Conservation (phyloP, 1,140 invertebrate species). For the Drosophila littoralis region DNA sequence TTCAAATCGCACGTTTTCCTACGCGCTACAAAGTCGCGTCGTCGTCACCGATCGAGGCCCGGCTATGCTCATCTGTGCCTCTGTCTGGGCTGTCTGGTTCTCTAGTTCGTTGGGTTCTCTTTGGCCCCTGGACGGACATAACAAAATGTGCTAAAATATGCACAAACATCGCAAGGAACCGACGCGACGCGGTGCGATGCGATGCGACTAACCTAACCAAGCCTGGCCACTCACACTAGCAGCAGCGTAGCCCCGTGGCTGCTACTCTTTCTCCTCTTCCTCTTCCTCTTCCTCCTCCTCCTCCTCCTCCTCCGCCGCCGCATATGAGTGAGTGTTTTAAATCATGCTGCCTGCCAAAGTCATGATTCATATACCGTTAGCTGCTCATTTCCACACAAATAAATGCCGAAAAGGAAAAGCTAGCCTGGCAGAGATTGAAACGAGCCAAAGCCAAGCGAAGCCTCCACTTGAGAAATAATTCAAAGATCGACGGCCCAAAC, state of each 20-base stretch:
- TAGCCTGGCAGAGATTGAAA: conserved; percentile 6
- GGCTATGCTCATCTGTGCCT: conserved; percentile 40
- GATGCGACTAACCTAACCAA: conserved; percentile 15
- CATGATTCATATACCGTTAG: conserved; percentile 84
- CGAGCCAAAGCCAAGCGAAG: conserved; percentile 10
- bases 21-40: conserved; percentile 77
- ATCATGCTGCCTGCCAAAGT: conserved; percentile 83
- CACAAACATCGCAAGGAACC: conserved; percentile 65
- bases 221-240: conserved; percentile 22
- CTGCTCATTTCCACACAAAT: conserved; percentile 83
- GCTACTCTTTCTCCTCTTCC: conserved; percentile 7
- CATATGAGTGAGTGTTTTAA: conserved; percentile 81
- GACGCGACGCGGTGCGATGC: conserved; percentile 12
- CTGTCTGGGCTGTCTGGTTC: conserved; percentile 27
- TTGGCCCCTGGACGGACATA: conserved; percentile 28
- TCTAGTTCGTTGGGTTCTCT: conserved; percentile 5
- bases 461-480: conserved; percentile 65
- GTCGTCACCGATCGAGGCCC: conserved; percentile 57
- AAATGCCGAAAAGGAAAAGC: conserved; percentile 76
- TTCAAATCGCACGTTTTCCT: conserved; percentile 81
- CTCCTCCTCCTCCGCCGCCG: conserved; percentile 12
- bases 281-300: conserved; percentile 2
- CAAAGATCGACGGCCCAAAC: conserved; percentile 52
- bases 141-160: conserved; percentile 83
- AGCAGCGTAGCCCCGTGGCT: not conserved